These are phyloP conservation scores for Serranus cabrilla DNA, from an alignment of 2,797 vertebrate genomes.

Conservation along the genomic window DNA sequence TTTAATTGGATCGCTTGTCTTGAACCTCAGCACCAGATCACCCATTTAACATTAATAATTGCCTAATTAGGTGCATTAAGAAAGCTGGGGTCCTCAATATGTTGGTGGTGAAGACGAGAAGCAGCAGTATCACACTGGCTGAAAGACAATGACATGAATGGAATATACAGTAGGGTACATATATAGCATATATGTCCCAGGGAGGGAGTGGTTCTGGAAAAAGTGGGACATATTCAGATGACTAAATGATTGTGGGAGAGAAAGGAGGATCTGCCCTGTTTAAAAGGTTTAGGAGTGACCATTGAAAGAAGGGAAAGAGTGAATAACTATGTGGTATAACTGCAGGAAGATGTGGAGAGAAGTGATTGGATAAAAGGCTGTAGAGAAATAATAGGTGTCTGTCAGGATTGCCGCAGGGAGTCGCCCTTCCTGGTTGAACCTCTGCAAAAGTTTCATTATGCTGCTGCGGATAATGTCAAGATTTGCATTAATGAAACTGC, in stretches of 20 bases:
- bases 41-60: neutral
- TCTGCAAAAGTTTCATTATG: conserved; percentile 51
- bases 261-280: neutral
- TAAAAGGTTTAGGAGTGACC: conserved; percentile 1
- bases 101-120: neutral
- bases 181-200: neutral
- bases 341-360: conserved; percentile 19
- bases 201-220: neutral
- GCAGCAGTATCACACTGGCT: neutral
- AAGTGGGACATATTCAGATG: neutral
- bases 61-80: too few species aligned
- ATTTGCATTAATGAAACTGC: conserved; percentile 75
- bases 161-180: neutral
- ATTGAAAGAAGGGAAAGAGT: neutral
- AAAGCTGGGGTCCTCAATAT: neutral
- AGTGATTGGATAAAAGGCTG: conserved; percentile 28
- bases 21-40: neutral
- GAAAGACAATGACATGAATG: neutral
- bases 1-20: conserved; percentile 1
- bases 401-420: conserved; percentile 26
- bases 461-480: conserved; percentile 63
- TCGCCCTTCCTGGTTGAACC: conserved; percentile 32
- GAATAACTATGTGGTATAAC: conserved; percentile 19
- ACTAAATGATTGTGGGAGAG: conserved; percentile 1
- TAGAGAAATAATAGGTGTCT: conserved; percentile 21